Evolutionary conservation across 2,888 invertebrate species (phyloP).

Genomic region (Nudaria mundana): DNA sequence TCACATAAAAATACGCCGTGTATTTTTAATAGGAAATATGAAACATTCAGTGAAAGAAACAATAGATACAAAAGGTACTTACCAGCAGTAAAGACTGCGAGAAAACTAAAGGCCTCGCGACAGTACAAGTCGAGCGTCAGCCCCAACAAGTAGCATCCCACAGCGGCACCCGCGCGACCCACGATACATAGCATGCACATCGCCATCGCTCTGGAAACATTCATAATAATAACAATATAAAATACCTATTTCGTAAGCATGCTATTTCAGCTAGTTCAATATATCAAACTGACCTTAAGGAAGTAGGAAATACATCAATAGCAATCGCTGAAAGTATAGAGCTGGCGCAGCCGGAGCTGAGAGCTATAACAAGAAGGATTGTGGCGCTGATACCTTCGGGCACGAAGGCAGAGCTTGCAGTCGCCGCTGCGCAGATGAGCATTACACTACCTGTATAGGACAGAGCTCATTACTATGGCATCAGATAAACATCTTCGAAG

Average conservation of each 20-base stretch:
- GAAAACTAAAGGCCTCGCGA: conserved; percentile 80
- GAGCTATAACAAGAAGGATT: conserved; percentile 56
- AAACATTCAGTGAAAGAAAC: too few species aligned
- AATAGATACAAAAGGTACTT: too few species aligned
- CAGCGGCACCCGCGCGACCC: conserved; percentile 83
- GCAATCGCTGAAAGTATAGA: conserved; percentile 70
- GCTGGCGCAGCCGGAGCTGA: conserved; percentile 69
- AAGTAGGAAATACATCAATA: conserved; percentile 72
- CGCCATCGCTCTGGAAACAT: conserved; percentile 79
- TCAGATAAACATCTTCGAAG: too few species aligned
- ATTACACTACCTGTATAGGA: conserved; percentile 61
- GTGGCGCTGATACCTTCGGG: conserved; percentile 63
- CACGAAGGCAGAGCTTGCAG: conserved; percentile 55
- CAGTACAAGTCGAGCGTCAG: conserved; percentile 82
- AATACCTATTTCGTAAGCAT: too few species aligned
- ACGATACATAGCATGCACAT: conserved; percentile 84
- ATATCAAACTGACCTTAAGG: conserved; percentile 45
- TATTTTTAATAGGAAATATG: too few species aligned
- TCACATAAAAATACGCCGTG: not conserved
- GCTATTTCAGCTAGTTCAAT: too few species aligned
- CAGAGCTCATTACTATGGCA: too few species aligned
- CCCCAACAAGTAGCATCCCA: conserved; percentile 83
- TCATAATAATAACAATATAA: not conserved
- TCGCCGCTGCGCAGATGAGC: conserved; percentile 59
- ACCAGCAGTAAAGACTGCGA: conserved; percentile 76